Conservation (phyloP, 2,797 vertebrate species). For the Pelochelys cantorii region DNA sequence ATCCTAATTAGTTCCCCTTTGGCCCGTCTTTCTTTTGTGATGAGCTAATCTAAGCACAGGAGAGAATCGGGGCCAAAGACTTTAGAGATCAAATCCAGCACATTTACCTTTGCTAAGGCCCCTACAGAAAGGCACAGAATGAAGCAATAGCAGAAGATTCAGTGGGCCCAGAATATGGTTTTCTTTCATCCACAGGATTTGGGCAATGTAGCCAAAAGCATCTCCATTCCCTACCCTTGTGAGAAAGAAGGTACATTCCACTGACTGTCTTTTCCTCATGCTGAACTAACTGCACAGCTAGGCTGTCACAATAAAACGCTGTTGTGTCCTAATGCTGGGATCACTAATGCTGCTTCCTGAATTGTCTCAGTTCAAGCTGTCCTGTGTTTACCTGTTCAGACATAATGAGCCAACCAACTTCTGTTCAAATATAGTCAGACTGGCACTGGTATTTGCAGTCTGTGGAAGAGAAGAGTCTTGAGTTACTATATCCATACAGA, state of each 20-base stretch:
- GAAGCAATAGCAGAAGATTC: not conserved
- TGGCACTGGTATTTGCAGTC: conserved; percentile 75
- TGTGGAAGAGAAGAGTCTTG: conserved; percentile 52
- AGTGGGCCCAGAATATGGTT: not conserved
- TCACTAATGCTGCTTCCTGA: not conserved
- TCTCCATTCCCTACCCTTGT: not conserved
- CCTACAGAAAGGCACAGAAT: not conserved
- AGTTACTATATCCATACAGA: conserved; percentile 2
- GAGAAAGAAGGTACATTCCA: not conserved
- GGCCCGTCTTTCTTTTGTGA: not conserved
- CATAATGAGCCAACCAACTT: conserved; percentile 77
- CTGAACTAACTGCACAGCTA: not conserved
- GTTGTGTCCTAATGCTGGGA: not conserved
- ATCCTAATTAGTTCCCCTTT: not conserved
- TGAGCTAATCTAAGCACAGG: not conserved
- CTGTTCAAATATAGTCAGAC: conserved; percentile 77
- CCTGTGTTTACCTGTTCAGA: conserved; percentile 79
- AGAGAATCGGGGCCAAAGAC: not conserved
- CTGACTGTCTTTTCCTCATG: not conserved
- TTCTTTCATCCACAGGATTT: not conserved
- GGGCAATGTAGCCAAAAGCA: not conserved
- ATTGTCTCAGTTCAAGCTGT: not conserved
- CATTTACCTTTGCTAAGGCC: not conserved
- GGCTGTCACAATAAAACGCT: not conserved
- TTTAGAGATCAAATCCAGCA: not conserved